Conservation (phyloP, 2,797 vertebrate species). For the Knipowitschia caucasica region DNA sequence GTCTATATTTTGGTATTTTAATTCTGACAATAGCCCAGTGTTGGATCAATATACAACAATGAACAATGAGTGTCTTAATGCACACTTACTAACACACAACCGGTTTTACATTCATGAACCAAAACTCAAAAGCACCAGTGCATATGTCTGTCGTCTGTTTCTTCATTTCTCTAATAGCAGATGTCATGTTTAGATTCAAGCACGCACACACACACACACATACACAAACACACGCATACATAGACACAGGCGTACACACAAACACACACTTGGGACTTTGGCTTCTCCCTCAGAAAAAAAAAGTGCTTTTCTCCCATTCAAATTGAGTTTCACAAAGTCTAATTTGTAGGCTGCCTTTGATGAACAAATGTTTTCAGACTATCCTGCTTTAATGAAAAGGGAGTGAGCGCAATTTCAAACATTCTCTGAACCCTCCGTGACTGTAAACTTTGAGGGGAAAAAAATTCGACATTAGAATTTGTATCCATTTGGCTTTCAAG, state of each 20-base stretch:
- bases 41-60: too few relatives aligned
- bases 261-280: conserved; percentile 67
- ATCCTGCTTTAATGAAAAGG: conserved; percentile 74
- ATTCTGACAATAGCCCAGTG: too few relatives aligned
- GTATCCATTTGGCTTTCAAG: conserved; percentile 76
- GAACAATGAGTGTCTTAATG: too few relatives aligned
- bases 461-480: conserved; percentile 75
- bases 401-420: conserved; percentile 77
- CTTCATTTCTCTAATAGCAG: conserved; percentile 54
- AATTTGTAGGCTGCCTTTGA: conserved; percentile 77
- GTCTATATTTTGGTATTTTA: too few relatives aligned
- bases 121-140: too few relatives aligned
- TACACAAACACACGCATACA: too few relatives aligned
- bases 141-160: conserved; percentile 38
- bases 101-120: conserved; percentile 1
- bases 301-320: conserved; percentile 71
- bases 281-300: conserved; percentile 51
- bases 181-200: conserved; percentile 71
- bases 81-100: too few relatives aligned
- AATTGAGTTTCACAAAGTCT: conserved; percentile 76
- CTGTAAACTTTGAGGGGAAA: conserved; percentile 73
- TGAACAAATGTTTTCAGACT: conserved; percentile 76
- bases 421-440: conserved; percentile 76
- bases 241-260: too few relatives aligned
- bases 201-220: conserved; percentile 71